Percentiles rank a stretch among this genome's conserved stretches.
phyloP scores from a whole-genome alignment of 2,797 vertebrate species.

The Rhabdophis nuchalis region DNA sequence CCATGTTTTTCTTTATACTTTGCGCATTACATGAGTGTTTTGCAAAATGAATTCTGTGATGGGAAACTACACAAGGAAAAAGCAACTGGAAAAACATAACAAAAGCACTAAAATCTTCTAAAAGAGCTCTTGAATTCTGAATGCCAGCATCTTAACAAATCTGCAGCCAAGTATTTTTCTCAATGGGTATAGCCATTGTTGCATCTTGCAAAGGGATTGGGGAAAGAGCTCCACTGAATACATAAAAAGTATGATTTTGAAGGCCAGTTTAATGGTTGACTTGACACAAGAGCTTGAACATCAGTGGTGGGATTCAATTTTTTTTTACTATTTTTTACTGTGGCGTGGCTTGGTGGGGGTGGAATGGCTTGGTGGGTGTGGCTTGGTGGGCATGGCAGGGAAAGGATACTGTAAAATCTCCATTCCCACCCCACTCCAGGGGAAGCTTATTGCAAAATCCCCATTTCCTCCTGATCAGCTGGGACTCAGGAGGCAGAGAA shows the following conservation, averaged over 20 bases:
- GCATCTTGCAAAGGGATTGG: neutral
- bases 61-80: neutral
- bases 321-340: no score
- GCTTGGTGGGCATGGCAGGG: no score
- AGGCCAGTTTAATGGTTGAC: no score
- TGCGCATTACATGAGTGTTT: neutral
- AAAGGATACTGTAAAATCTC: no score
- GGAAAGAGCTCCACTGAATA: neutral
- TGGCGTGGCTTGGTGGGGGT: no score
- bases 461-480: no score
- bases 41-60: neutral
- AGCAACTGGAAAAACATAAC: neutral
- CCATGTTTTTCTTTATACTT: neutral
- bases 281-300: no score
- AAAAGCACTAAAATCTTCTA: neutral
- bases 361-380: no score
- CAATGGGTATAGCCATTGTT: neutral
- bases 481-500: no score
- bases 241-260: neutral
- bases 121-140: neutral
- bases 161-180: neutral
- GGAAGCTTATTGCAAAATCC: no score
- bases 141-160: neutral
- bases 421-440: no score
- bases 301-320: no score